Percentiles rank a stretch among this genome's conserved stretches.
Conservation (phyloP, 1,140 invertebrate genomes). For the Vanessa tameamea region DNA sequence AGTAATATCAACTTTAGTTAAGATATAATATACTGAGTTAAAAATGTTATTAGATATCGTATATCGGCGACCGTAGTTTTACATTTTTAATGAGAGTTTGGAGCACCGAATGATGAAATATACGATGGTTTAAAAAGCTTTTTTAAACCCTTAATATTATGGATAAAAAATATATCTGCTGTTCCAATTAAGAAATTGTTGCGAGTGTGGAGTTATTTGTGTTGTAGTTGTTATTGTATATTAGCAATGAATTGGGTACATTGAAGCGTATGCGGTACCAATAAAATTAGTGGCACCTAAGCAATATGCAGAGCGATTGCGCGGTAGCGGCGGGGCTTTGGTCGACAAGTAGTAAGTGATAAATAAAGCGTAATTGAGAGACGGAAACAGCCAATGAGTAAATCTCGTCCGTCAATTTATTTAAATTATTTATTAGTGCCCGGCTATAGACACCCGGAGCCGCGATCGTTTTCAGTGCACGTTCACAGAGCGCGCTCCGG, state of each 20-base stretch:
- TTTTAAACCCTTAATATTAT: too few relatives aligned
- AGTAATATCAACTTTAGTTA: too few relatives aligned
- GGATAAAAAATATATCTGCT: too few relatives aligned
- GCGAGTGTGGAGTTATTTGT: neutral
- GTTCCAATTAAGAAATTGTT: too few relatives aligned
- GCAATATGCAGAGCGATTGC: constrained; percentile 28
- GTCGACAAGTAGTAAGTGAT: constrained; percentile 74
- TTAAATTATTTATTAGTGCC: constrained; percentile 81
- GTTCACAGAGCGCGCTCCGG: constrained; percentile 69
- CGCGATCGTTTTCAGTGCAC: constrained; percentile 71
- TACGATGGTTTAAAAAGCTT: too few relatives aligned
- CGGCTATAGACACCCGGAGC: constrained; percentile 75
- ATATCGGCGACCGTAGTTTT: too few relatives aligned
- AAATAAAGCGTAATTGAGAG: constrained; percentile 80
- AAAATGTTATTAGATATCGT: too few relatives aligned
- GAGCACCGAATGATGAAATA: too few relatives aligned
- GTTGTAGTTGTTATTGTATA: neutral
- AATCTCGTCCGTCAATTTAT: constrained; percentile 81
- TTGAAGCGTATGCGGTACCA: constrained; percentile 5
- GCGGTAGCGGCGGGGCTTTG: constrained; percentile 48
- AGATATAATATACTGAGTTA: too few relatives aligned
- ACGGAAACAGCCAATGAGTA: constrained; percentile 80
- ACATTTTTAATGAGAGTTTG: too few relatives aligned
- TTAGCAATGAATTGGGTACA: neutral
- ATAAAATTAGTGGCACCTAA: constrained; percentile 26